Percentiles rank a stretch among this genome's conserved stretches.
These are phyloP conservation scores for Gymnoscelis rufifasciata DNA, from an alignment of 2,888 invertebrate genomes.

Conservation along the genomic window DNA sequence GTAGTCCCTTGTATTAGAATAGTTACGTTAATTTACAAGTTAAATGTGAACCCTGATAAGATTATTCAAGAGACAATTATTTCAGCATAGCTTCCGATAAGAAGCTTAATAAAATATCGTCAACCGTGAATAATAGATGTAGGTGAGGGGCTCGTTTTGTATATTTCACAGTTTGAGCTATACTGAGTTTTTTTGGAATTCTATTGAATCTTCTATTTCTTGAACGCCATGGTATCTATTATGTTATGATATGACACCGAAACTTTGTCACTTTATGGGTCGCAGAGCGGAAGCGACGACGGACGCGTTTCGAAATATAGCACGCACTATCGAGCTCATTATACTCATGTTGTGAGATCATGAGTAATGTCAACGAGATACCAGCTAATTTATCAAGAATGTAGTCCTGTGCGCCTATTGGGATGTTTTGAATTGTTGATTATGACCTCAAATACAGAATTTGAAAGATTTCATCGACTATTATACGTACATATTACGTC, in stretches of 20 bases:
- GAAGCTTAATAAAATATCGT: not conserved
- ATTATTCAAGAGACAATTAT: too few relatives aligned
- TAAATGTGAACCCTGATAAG: too few relatives aligned
- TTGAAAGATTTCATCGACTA: not conserved
- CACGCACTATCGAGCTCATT: constrained; percentile 67
- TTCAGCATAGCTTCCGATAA: too few relatives aligned
- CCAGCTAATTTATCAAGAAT: constrained; percentile 34
- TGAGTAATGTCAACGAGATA: constrained; percentile 52
- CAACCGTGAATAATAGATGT: not conserved
- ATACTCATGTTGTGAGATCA: constrained; percentile 50
- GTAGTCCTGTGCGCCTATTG: constrained; percentile 23
- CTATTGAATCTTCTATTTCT: too few relatives aligned
- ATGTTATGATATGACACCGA: constrained; percentile 33
- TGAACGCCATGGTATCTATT: constrained; percentile 1
- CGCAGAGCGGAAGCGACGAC: constrained; percentile 63
- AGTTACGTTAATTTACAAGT: too few relatives aligned
- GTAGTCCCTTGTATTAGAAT: not conserved
- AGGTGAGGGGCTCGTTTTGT: too few relatives aligned
- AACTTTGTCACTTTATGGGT: constrained; percentile 55
- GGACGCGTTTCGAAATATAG: constrained; percentile 68
- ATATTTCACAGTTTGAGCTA: not conserved
- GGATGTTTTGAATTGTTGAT: constrained; percentile 8
- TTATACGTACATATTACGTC: not conserved
- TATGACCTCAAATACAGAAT: constrained; percentile 3
- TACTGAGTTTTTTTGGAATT: too few relatives aligned